Evolutionary conservation across 2,113 vertebrate species (phyloP).

Genomic region (Cephalopholis sonnerati): DNA sequence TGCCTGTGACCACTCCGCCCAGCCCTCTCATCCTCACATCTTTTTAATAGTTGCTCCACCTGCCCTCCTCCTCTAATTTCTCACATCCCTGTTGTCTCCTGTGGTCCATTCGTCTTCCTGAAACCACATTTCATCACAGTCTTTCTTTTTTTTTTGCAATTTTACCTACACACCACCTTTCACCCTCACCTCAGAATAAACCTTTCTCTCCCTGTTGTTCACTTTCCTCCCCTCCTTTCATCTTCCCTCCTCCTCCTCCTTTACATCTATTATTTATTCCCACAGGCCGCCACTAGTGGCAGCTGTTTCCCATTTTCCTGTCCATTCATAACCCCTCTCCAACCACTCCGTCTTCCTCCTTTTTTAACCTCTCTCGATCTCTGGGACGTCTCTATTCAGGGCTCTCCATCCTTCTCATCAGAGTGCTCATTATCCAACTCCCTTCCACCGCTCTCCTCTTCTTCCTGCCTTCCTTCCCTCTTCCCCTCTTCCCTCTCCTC

Average conservation of each 20-base stretch:
- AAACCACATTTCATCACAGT: slow-evolving; percentile 45
- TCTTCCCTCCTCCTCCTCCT: slow-evolving; percentile 19
- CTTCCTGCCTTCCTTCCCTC: slow-evolving; percentile 23
- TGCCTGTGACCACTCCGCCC: slow-evolving; percentile 53
- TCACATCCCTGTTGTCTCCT: slow-evolving; percentile 44
- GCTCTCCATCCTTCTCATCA: slow-evolving; percentile 62
- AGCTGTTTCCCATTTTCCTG: slow-evolving; percentile 66
- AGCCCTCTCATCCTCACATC: slow-evolving; percentile 59
- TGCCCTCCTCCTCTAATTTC: slow-evolving; percentile 59
- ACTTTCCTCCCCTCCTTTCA: slow-evolving; percentile 39
- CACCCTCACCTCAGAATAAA: slow-evolving; percentile 33
- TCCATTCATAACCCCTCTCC: slow-evolving; percentile 56
- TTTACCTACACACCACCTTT: slow-evolving; percentile 17
- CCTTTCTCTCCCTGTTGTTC: slow-evolving; percentile 24
- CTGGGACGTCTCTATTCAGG: slow-evolving; percentile 59
- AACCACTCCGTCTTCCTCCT: neutral
- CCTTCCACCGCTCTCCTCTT: slow-evolving; percentile 39
- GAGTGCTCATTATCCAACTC: slow-evolving; percentile 69
- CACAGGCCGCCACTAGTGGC: slow-evolving; percentile 71
- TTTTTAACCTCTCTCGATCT: slow-evolving; percentile 35
- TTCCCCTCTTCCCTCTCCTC: slow-evolving; percentile 18
- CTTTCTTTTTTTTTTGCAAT: slow-evolving; percentile 24
- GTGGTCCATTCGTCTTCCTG: slow-evolving; percentile 38
- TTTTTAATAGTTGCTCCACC: slow-evolving; percentile 49
- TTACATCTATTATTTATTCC: slow-evolving; percentile 63